Percentiles rank a stretch among this genome's conserved stretches.
Conservation (phyloP, 2,888 invertebrate genomes). For the Drosophila aldrichi region DNA sequence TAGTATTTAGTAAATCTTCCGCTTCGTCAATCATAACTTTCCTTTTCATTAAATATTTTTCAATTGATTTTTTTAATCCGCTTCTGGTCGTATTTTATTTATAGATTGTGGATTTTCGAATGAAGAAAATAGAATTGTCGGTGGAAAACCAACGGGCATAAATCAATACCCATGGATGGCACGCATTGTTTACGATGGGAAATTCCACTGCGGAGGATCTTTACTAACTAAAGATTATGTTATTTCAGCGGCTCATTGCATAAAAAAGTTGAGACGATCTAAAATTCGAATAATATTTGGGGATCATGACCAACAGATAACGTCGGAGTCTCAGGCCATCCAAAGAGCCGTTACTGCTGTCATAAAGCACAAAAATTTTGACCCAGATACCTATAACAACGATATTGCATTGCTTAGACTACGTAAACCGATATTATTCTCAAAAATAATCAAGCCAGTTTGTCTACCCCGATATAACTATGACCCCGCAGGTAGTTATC, state of each 20-base stretch:
- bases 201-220: constrained; percentile 95
- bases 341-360: constrained; percentile 93
- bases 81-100: constrained; percentile 49
- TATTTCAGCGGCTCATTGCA: constrained; percentile 94
- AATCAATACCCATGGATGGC: constrained; percentile 96
- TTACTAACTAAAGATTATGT: constrained; percentile 93
- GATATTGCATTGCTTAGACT: constrained; percentile 92
- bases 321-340: constrained; percentile 91
- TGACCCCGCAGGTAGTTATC: constrained; percentile 87
- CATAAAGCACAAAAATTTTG: constrained; percentile 92
- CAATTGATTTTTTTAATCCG: background rate
- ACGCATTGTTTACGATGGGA: constrained; percentile 93
- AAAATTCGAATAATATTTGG: constrained; percentile 93
- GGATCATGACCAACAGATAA: constrained; percentile 93
- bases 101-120: constrained; percentile 93
- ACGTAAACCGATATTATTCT: constrained; percentile 91
- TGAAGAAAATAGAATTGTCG: constrained; percentile 94
- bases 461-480: constrained; percentile 88
- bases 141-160: constrained; percentile 92
- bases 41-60: background rate
- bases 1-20: too few species aligned
- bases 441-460: constrained; percentile 88
- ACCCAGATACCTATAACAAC: constrained; percentile 94
- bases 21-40: background rate
- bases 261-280: constrained; percentile 90